Evolutionary conservation across 2,888 invertebrate species (phyloP), one percentile per base, ranked within the genome.

Genomic region (Drosophila borealis): DNA sequence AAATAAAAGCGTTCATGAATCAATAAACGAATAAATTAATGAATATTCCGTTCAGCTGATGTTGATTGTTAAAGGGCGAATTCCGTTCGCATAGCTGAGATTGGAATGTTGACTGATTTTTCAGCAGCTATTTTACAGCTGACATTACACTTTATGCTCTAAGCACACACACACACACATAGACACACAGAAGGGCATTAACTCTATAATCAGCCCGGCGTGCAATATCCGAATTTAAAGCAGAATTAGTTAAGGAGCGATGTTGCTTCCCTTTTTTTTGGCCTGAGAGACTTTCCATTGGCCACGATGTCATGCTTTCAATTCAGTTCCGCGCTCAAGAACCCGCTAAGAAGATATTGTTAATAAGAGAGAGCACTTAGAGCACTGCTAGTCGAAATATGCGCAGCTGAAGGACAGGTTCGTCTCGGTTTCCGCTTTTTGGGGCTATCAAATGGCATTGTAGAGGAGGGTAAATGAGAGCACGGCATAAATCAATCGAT

Each of bases 1-100:
- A 45, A 60, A 69, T 54, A 70, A 61, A 69, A 49, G 70, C 68
- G 25, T 53, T 61, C 44, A 44, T 49, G 53, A 60, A 69, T 69
- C 60, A 69, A 69, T 69, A 33, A 59, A 49, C 42, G 49, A 44
- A 42, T 54, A 48, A 64, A 48, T 48, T 51, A 63, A 49, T 49
- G 42, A 29, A 29, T 45, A 21, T 41, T 41, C 11, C 11, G 14
- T 17, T 14, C 17, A 39, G 10, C 19, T 14, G 10, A 2, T 42
- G 19, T 19, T 42, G 42, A 14, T 19, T n/a, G 42, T 19, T 10
- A 42, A 11, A 25, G 25, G 45, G 14, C n/a, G 45, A 36, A 55
- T 36, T 21, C 45, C 55, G 37, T 45, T 45, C 17, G 45, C 45
- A 55, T 55, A 55, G 55, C 36, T 44, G 11, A 13, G 17, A 45